These are phyloP conservation scores for Rhadinocentrus ornatus DNA, from an alignment of 2,797 vertebrate species.

Conservation along the genomic window DNA sequence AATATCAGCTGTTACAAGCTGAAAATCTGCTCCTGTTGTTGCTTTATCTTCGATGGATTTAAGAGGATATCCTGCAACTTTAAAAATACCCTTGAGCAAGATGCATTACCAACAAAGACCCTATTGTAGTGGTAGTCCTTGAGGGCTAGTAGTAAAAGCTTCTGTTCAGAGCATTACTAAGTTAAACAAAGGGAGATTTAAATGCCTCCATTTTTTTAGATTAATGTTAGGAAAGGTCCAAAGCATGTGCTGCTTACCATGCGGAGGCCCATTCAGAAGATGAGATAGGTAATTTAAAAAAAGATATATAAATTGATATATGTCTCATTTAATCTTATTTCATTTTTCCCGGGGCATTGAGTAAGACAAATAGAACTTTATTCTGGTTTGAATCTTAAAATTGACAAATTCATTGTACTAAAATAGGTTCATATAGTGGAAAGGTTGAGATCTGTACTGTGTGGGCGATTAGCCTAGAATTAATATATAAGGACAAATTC, in stretches of 20 bases:
- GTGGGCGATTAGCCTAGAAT: neutral
- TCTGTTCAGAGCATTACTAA: neutral
- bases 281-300: no score
- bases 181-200: neutral
- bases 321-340: neutral
- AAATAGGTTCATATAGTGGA: no score
- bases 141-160: neutral
- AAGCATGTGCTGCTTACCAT: neutral
- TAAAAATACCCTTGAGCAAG: slow-evolving; percentile 35
- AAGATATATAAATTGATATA: no score
- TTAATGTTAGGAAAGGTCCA: no score
- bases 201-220: no score
- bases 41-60: neutral
- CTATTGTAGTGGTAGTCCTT: neutral
- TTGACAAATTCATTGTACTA: no score
- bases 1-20: slow-evolving; percentile 16
- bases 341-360: no score
- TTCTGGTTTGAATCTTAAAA: no score
- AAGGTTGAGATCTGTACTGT: no score
- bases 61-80: slow-evolving; percentile 22
- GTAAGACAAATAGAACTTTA: no score
- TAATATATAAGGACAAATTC: no score
- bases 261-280: neutral
- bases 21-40: slow-evolving; percentile 8
- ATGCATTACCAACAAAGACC: neutral